Evolutionary conservation across 1,140 invertebrate species (phyloP).

Genomic region (Stenopsyche tienmushanensis): DNA sequence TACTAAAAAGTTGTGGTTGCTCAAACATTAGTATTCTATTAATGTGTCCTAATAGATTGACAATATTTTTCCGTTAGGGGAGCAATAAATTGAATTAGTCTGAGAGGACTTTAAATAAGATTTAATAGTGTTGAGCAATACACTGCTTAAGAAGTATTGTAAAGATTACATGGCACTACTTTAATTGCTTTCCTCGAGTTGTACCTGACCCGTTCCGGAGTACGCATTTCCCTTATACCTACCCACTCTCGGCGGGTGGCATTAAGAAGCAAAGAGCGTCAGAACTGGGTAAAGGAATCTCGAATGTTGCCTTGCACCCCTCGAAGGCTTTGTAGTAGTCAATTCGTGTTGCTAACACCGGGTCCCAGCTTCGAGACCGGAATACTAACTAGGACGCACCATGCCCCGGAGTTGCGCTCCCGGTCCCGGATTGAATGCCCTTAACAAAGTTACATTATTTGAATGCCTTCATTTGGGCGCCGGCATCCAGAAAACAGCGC

Average conservation of each 20-base stretch:
- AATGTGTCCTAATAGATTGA: too few relatives aligned
- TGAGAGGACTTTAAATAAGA: too few relatives aligned
- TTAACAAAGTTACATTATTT: conserved; percentile 36
- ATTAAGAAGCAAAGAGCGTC: background rate
- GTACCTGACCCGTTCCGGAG: too few relatives aligned
- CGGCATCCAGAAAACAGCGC: background rate
- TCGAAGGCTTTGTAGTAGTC: background rate
- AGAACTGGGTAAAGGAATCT: background rate
- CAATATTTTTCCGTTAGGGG: too few relatives aligned
- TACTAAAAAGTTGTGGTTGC: too few relatives aligned
- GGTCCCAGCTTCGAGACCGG: conserved; percentile 11
- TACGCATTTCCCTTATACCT: background rate
- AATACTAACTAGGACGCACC: conserved; percentile 20
- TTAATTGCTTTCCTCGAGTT: too few relatives aligned
- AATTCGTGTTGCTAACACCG: conserved; percentile 27
- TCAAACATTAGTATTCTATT: too few relatives aligned
- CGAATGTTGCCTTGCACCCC: conserved; percentile 12
- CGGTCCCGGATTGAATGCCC: conserved; percentile 30
- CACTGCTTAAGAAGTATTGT: too few relatives aligned
- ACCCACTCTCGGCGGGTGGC: background rate
- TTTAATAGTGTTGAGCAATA: too few relatives aligned
- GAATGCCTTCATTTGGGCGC: conserved; percentile 34
- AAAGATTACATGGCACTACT: too few relatives aligned
- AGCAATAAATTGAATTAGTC: too few relatives aligned
- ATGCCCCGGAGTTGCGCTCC: background rate